phyloP scores from a whole-genome alignment of 2,797 vertebrate genomes.

The Galaxias olidus region DNA sequence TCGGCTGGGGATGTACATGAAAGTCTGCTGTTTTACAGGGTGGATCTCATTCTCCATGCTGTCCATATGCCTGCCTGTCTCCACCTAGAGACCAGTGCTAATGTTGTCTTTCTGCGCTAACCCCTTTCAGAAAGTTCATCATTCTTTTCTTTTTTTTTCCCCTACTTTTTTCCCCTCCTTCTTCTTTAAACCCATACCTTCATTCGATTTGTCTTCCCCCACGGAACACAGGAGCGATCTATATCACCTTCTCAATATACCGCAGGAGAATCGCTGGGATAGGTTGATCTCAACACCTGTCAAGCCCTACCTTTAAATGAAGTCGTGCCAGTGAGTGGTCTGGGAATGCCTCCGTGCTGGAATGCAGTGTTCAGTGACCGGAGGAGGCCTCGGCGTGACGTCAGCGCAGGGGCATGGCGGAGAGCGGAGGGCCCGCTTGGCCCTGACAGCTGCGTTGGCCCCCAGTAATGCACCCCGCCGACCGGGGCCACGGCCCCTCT shows the following conservation, averaged over 20 bases:
- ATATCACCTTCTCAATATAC: slow-evolving; percentile 67
- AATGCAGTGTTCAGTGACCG: slow-evolving; percentile 58
- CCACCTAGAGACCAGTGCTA: slow-evolving; percentile 58
- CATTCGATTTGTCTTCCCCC: slow-evolving; percentile 54
- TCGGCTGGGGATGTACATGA: slow-evolving; percentile 78
- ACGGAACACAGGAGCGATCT: slow-evolving; percentile 40
- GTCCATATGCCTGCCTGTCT: slow-evolving; percentile 73
- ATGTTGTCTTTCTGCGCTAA: slow-evolving; percentile 70
- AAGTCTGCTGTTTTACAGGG: slow-evolving; percentile 77
- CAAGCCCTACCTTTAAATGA: slow-evolving; percentile 59
- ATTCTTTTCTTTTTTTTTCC: too few species aligned
- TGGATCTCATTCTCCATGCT: slow-evolving; percentile 76
- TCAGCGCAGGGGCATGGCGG: slow-evolving; percentile 67
- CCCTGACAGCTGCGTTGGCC: slow-evolving; percentile 73
- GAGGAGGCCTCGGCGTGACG: slow-evolving; percentile 61
- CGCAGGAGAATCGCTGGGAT: slow-evolving; percentile 64
- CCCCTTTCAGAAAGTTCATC: slow-evolving; percentile 48
- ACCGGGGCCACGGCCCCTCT: slow-evolving; percentile 67
- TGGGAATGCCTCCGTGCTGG: slow-evolving; percentile 59
- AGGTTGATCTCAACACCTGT: slow-evolving; percentile 73
- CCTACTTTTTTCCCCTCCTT: slow-evolving; percentile 9
- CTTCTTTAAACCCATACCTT: slow-evolving; percentile 72
- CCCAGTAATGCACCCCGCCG: slow-evolving; percentile 67
- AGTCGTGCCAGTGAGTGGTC: slow-evolving; percentile 61
- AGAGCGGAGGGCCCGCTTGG: slow-evolving; percentile 66